Base-by-base conservation (phyloP, 35 echinoderm and acorn worm genomes). In the Apostichopus japonicus region DNA sequence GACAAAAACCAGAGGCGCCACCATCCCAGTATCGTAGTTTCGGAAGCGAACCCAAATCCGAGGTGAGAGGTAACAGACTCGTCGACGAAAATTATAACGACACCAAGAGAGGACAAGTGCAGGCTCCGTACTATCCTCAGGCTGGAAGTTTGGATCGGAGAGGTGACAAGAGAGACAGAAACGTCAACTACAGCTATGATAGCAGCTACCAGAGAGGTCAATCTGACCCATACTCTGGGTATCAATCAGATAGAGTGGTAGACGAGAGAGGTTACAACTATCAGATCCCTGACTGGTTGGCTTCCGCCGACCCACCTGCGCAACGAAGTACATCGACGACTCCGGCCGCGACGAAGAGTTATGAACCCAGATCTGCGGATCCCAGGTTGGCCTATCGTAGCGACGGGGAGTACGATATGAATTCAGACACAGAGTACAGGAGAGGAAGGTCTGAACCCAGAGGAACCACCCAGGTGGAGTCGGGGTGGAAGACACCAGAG, bases 371-470 rank as follows among this genome's bases (percentile, higher is more conserved):
- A 27, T 54, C 86, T 5, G 24, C 14, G 9, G 27, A 6, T 17
- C 77, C 90, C 5, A 77, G 52, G 58, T 65, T 23, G 16, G 54
- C 23, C 13, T 91, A 91, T 58, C 71, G 90, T 17, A 91, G 90
- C 58, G 90, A 91, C 73, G 90, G 90, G 3, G 90, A 91, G 23
- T 79, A 27, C 8, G 86, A 89, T 54, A 19, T 91, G 52, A 91
- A 73, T 79, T 78, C 90, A n/a, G 77, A 79, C 11, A 24, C 90
- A 59, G 90, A 91, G 51, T 79, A 91, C n/a, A 91, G 73, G 33
- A 65, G 22, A 17, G 10, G 44, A 19, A 19, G 11, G 24, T 24
- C 51, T 77, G 72, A 72, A 2, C 27, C 24, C n/a, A 23, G 57
- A 27, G 23, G 24, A 9, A 56, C 15, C 58, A 44, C 67, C 16